phyloP scores from a whole-genome alignment of 2,888 invertebrate species.

The Parnassius smintheus region DNA sequence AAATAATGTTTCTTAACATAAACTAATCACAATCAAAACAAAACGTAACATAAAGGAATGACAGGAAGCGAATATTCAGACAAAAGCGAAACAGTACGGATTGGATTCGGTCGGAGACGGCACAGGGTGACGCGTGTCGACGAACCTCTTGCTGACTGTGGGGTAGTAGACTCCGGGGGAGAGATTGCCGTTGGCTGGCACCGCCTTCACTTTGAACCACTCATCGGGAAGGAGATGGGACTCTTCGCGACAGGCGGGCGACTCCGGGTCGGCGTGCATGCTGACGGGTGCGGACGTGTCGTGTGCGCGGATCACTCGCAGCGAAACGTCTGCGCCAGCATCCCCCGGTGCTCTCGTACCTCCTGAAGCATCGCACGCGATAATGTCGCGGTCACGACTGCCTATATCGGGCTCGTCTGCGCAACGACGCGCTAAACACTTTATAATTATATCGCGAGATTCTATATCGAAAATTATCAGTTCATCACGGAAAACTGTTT shows the following conservation, averaged over 20 bases:
- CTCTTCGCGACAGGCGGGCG: conserved; percentile 74
- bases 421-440: conserved; percentile 71
- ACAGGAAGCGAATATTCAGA: conserved; percentile 47
- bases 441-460: conserved; percentile 77
- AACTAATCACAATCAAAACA: conserved; percentile 31
- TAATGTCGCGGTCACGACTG: conserved; percentile 78
- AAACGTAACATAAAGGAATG: conserved; percentile 35
- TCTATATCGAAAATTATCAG: conserved; percentile 77
- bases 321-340: conserved; percentile 58
- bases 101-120: conserved; percentile 62
- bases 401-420: conserved; percentile 44
- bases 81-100: conserved; percentile 73
- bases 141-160: conserved; percentile 75
- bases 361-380: conserved; percentile 77
- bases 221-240: conserved; percentile 72
- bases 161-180: conserved; percentile 78
- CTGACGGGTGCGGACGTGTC: conserved; percentile 32
- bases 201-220: conserved; percentile 74
- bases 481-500: conserved; percentile 69
- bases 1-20: conserved; percentile 48
- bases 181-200: conserved; percentile 69
- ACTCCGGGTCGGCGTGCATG: conserved; percentile 76
- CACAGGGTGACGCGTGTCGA: conserved; percentile 60
- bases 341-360: conserved; percentile 61
- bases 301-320: conserved; percentile 53